Base-by-base conservation (phyloP, 2,888 invertebrate species). In the Macrophya annulata region DNA sequence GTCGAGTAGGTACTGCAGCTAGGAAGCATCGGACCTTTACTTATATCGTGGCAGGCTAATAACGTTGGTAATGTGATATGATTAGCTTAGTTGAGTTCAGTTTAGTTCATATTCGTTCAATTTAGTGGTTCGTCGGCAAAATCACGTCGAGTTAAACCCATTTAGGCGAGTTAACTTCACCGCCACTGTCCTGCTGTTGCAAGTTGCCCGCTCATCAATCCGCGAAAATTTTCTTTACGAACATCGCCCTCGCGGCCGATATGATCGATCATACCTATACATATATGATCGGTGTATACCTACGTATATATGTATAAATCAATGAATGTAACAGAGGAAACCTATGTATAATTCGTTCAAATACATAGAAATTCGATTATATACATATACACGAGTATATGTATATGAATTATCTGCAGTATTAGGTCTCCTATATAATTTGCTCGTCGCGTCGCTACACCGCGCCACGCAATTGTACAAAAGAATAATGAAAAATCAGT, bases 81-180 rank as follows among this genome's bases (percentile, higher is more conserved):
- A 93, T 93, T 93, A 93, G 93, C 92, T 93, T 91, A 93, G 93
- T 93, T 93, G 92, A 93, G 92, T 92, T 93, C 92, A 92, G 93
- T 93, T 93, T 93, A 93, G 93, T 93, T 93, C 92, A 91, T 93
- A 92, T 92, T 92, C 92, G 92, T 93, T 93, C 93, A 93, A 92
- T 93, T 92, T 92, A 93, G 92, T 91, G 91, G 92, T 93, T 92
- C 92, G 91, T 91, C 92, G 91, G 92, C 92, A 92, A 93, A 93
- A 93, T 93, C 93, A 93, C 92, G 91, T 92, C 92, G 91, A 93
- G 92, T 92, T 92, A 93, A 93, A 92, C 89, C 92, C 91, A 92
- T 92, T 92, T 92, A 92, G 92, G 90, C 92, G 90, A 92, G 92
- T 92, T 92, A 92, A 92, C 91, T 92, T 48, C 91, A 90, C 90